phyloP scores from a whole-genome alignment of 2,113 vertebrate genomes.

The Protobothrops mucrosquamatus region DNA sequence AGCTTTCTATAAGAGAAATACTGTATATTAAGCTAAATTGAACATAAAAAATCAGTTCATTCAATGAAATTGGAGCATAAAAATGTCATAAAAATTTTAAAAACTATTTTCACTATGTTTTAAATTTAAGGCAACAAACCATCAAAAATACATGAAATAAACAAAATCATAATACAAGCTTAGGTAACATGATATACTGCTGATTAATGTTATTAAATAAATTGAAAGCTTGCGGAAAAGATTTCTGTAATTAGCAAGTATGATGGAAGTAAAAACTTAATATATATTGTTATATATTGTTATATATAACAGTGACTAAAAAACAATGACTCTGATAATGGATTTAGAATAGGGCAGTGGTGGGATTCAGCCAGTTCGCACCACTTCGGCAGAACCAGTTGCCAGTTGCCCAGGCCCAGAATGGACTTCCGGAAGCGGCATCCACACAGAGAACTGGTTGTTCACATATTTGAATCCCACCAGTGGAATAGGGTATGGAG shows the following conservation, averaged over 20 bases:
- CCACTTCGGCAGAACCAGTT: too few species aligned
- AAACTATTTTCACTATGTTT: not conserved
- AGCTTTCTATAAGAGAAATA: not conserved
- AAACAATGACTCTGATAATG: not conserved
- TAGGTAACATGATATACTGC: not conserved
- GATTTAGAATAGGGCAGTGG: not conserved
- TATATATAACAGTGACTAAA: not conserved
- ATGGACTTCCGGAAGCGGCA: too few species aligned
- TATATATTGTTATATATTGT: not conserved
- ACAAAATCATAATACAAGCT: not conserved
- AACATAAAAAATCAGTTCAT: not conserved
- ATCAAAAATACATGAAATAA: conserved; percentile 14
- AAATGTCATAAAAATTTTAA: not conserved
- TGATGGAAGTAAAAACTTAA: conserved; percentile 10
- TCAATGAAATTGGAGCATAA: not conserved
- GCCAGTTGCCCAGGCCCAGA: too few species aligned
- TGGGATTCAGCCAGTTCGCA: too few species aligned
- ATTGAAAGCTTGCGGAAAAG: conserved; percentile 15
- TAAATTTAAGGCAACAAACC: conserved; percentile 23
- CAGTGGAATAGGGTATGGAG: not conserved
- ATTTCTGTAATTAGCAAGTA: conserved; percentile 28
- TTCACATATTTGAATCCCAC: too few species aligned
- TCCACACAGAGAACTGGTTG: too few species aligned
- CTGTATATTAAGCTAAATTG: not conserved
- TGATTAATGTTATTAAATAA: conserved; percentile 21